phyloP scores from a whole-genome alignment of 23 tunicate genomes.

The Clavelina lepadiformis region DNA sequence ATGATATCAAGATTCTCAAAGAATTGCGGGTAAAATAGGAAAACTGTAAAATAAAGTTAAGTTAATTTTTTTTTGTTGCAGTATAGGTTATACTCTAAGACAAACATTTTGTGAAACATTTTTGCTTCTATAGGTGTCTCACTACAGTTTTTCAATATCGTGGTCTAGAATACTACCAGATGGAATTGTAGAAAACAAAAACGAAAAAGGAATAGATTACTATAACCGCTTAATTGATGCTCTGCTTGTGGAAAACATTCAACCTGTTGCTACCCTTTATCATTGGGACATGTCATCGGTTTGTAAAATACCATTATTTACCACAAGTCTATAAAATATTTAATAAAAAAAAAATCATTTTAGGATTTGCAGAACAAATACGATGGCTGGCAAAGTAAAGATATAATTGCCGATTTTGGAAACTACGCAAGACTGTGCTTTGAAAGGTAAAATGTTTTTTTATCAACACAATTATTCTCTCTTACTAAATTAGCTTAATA shows the following conservation, averaged over 20 bases:
- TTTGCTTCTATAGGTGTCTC: slow-evolving; percentile 20
- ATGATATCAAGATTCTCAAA: slow-evolving; percentile 41
- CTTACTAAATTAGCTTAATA: too few relatives aligned
- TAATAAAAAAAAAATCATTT: not conserved
- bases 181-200: slow-evolving; percentile 12
- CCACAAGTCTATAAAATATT: not conserved
- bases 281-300: slow-evolving; percentile 62
- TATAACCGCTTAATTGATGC: slow-evolving; percentile 35
- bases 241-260: slow-evolving; percentile 20
- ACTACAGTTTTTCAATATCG: slow-evolving; percentile 56
- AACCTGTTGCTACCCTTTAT: slow-evolving; percentile 51
- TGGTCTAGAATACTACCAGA: slow-evolving; percentile 61
- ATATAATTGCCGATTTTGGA: not conserved
- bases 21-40: too few relatives aligned
- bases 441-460: not conserved
- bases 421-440: not conserved
- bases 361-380: not conserved
- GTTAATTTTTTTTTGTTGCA: too few relatives aligned
- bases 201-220: slow-evolving; percentile 18
- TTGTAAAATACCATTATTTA: not conserved
- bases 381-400: not conserved
- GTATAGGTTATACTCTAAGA: too few relatives aligned
- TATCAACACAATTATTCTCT: too few relatives aligned
- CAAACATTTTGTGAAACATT: not conserved
- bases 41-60: too few relatives aligned